Evolutionary conservation across 2,888 invertebrate genomes (phyloP).

Genomic region (Timema podura): DNA sequence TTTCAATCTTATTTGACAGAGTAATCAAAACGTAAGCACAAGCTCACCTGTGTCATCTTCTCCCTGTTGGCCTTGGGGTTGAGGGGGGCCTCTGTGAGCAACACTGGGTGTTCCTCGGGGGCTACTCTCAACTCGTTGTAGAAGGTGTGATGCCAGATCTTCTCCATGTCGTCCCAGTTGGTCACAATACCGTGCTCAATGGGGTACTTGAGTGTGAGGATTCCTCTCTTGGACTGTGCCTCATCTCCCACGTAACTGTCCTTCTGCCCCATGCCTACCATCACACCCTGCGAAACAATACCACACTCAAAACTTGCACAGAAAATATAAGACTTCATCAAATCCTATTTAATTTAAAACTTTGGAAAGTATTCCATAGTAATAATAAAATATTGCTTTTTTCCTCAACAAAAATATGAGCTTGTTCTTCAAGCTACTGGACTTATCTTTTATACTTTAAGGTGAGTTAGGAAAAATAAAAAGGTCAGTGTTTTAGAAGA

Average conservation of each 20-base stretch:
- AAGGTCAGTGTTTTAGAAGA: too few relatives aligned
- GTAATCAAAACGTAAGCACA: too few relatives aligned
- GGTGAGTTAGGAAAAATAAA: too few relatives aligned
- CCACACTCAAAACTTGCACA: neutral
- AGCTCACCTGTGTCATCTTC: slow-evolving; percentile 71
- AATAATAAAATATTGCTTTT: too few relatives aligned
- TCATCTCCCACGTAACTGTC: slow-evolving; percentile 96
- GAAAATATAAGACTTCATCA: neutral
- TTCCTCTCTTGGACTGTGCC: slow-evolving; percentile 94
- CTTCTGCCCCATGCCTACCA: slow-evolving; percentile 98
- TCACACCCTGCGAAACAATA: slow-evolving; percentile 63
- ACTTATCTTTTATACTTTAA: too few relatives aligned
- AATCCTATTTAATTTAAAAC: neutral
- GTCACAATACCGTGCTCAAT: slow-evolving; percentile 97
- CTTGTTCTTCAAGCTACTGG: too few relatives aligned
- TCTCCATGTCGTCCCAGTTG: slow-evolving; percentile 99
- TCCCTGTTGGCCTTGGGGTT: slow-evolving; percentile 87
- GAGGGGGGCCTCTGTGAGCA: slow-evolving; percentile 81
- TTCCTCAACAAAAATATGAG: too few relatives aligned
- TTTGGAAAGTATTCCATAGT: neutral
- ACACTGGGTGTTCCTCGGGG: slow-evolving; percentile 76
- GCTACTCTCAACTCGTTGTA: slow-evolving; percentile 91
- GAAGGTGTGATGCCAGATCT: slow-evolving; percentile 99
- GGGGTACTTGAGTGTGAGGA: slow-evolving; percentile 92
- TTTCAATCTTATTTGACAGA: too few relatives aligned